These are phyloP conservation scores for Abscondita cerata DNA, from an alignment of 2,888 invertebrate genomes.

Conservation along the genomic window DNA sequence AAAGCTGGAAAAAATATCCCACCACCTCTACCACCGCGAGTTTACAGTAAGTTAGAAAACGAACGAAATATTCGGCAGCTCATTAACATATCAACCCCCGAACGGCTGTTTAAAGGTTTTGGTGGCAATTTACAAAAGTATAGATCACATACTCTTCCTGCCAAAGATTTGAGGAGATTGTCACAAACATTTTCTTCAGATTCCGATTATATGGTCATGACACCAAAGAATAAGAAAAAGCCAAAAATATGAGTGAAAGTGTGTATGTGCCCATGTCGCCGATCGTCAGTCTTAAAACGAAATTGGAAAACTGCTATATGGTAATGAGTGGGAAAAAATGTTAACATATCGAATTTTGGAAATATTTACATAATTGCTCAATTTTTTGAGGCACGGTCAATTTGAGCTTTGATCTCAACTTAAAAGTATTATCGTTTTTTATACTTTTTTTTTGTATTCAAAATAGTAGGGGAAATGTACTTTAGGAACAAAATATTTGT, in stretches of 20 bases:
- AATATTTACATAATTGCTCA: slow-evolving; percentile 4
- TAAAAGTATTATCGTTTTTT: not conserved
- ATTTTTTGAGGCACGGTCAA: slow-evolving; percentile 2
- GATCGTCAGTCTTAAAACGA: slow-evolving; percentile 46
- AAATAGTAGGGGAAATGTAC: not conserved
- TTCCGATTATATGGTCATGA: slow-evolving; percentile 54
- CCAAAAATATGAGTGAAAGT: slow-evolving; percentile 41
- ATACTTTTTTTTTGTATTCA: not conserved
- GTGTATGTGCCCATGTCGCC: slow-evolving; percentile 55
- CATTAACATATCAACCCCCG: slow-evolving; percentile 9
- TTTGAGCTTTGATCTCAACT: slow-evolving; percentile 7
- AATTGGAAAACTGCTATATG: slow-evolving; percentile 51
- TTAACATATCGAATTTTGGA: slow-evolving; percentile 13
- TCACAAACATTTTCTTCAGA: slow-evolving; percentile 52
- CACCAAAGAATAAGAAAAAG: slow-evolving; percentile 42
- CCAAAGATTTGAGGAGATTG: slow-evolving; percentile 53
- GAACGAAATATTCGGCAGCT: slow-evolving; percentile 23
- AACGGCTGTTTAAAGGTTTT: not conserved
- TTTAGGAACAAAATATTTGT: no score
- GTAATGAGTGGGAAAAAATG: slow-evolving; percentile 49
- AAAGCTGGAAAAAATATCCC: slow-evolving; percentile 45
- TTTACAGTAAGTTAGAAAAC: slow-evolving; percentile 24
- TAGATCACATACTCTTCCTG: slow-evolving; percentile 54
- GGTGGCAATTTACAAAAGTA: slow-evolving; percentile 30
- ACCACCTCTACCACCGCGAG: slow-evolving; percentile 50